Base-by-base conservation (phyloP, 2,113 vertebrate species). In the Ranitomeya imitator region DNA sequence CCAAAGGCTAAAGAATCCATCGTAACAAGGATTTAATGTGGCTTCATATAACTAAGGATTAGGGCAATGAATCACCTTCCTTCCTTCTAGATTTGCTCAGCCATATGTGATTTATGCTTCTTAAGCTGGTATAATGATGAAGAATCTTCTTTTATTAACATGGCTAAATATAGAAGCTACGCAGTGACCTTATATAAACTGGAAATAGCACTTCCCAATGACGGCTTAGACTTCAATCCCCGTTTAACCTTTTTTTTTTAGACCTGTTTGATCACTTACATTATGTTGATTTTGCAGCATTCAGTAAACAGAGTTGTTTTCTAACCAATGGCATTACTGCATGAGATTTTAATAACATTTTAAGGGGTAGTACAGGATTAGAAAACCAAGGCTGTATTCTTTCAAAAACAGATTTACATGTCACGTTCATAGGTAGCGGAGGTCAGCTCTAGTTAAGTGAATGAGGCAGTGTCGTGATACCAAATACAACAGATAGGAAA, bases 131-230 rank as follows among this genome's bases (percentile, higher is more conserved):
- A 59, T 88, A 88, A 88, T 88, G 87, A 88, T 78, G 87, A 83
- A 79, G 81, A 88, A 85, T 88, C 87, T 84, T 85, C 85, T 88
- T 88, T 88, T 88, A 88, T 88, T 88, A 88, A 88, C 87, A 85
- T 78, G 60, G 82, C 87, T 88, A 88, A 88, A 88, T 88, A 88
- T 88, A 85, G 82, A 88, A 84, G 60, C 73, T 63, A 76, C 73
- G 10, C 26, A n/a, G 63, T 54, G 74, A 79, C 81, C 87, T 88
- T 79, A 88, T 85, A 85, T 88, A 67, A 88, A 88, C 81, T 88
- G 87, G 37, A 85, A 88, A 78, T 79, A 85, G 87, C 81, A 69
- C 61, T 88, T 78, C 71, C 81, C 87, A n/a, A 78, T 16, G 59
- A 37, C 59, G 61, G 87, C 87, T 88, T 84, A 88, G 60, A 45